These are phyloP conservation scores for Ranitomeya variabilis DNA, from an alignment of 2,113 vertebrate species.

Conservation along the genomic window DNA sequence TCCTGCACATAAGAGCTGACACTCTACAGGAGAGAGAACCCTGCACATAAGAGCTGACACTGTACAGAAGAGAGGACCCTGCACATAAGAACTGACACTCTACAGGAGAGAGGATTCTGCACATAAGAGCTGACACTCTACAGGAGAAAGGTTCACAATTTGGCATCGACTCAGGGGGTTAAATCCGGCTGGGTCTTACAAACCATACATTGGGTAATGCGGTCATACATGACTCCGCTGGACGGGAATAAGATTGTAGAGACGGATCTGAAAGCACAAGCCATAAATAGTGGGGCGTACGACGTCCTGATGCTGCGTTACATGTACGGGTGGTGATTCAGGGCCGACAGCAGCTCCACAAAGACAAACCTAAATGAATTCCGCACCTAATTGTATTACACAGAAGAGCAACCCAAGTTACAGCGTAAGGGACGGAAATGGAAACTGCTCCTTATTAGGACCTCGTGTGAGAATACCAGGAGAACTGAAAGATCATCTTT, in stretches of 20 bases:
- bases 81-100: too few species aligned
- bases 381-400: conserved; percentile 66
- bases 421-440: background rate
- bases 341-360: conserved; percentile 38
- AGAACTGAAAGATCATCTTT: too few species aligned
- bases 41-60: too few species aligned
- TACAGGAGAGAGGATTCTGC: too few species aligned
- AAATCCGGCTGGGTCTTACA: background rate
- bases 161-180: background rate
- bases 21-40: too few species aligned
- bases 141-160: background rate
- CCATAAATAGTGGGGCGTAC: background rate
- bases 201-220: background rate
- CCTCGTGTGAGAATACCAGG: background rate
- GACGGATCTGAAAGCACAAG: background rate
- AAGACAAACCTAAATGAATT: conserved; percentile 63
- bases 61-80: too few species aligned
- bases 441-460: background rate
- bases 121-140: background rate
- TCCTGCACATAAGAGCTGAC: too few species aligned
- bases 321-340: background rate
- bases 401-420: conserved; percentile 55
- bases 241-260: background rate
- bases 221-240: background rate
- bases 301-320: background rate